Conservation (phyloP, 2,797 vertebrate genomes). For the Protosalanx chinensis region DNA sequence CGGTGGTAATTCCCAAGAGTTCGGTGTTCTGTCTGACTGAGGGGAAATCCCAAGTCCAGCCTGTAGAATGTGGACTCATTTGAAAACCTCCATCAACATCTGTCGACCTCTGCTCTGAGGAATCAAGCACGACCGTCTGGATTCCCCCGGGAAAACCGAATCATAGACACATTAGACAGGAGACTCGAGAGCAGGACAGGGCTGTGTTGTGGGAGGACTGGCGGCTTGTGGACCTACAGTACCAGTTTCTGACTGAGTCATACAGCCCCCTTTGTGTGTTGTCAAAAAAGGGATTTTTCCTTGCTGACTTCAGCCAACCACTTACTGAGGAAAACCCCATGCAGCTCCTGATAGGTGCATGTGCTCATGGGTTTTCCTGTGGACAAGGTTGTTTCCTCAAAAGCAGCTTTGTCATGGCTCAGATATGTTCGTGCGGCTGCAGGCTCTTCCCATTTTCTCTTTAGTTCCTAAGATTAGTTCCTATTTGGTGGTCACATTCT, state of each 20-base stretch:
- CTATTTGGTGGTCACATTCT: slow-evolving; percentile 8
- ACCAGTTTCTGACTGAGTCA: slow-evolving; percentile 24
- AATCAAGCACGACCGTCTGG: slow-evolving; percentile 35
- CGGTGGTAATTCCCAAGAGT: slow-evolving; percentile 38
- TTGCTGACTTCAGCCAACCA: slow-evolving; percentile 44
- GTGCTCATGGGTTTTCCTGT: slow-evolving; percentile 54
- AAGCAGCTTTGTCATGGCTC: slow-evolving; percentile 33
- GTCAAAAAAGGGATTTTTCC: slow-evolving; percentile 36
- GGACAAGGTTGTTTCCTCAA: slow-evolving; percentile 35
- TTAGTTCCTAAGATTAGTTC: slow-evolving; percentile 29
- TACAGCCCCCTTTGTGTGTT: slow-evolving; percentile 26
- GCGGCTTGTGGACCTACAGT: slow-evolving; percentile 5
- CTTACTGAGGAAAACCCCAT: slow-evolving; percentile 36
- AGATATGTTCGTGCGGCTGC: slow-evolving; percentile 29
- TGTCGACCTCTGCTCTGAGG: slow-evolving; percentile 22
- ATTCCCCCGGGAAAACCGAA: slow-evolving; percentile 39
- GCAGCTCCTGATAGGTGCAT: slow-evolving; percentile 41
- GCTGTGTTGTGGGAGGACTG: slow-evolving; percentile 17
- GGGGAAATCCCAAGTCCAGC: slow-evolving; percentile 52
- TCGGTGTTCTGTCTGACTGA: slow-evolving; percentile 43
- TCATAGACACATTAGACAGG: slow-evolving; percentile 37
- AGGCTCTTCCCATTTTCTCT: slow-evolving; percentile 47
- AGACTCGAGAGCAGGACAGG: slow-evolving; percentile 20
- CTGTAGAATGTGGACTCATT: slow-evolving; percentile 33
- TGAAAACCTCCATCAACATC: slow-evolving; percentile 37